These are phyloP conservation scores for Schizopygopsis malacanthus DNA, from an alignment of 2,797 vertebrate genomes.

Conservation along the genomic window DNA sequence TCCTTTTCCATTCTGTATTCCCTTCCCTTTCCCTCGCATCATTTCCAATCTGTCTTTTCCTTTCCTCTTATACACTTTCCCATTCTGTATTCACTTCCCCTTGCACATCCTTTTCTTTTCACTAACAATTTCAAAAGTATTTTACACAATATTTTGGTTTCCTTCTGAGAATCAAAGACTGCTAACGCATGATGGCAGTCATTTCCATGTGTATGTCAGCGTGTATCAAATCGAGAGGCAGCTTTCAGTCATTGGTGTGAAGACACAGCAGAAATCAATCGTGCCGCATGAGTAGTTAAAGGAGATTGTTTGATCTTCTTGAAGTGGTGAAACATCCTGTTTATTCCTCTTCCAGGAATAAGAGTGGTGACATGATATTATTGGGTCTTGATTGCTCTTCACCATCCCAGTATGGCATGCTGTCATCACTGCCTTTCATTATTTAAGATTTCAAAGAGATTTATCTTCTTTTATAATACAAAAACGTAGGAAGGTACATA, in stretches of 20 bases:
- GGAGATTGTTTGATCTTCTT: slow-evolving; percentile 20
- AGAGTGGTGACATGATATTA: not conserved
- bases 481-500: not conserved
- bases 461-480: not conserved
- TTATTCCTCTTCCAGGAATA: not conserved
- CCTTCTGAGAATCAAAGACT: not conserved
- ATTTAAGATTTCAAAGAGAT: not conserved
- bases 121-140: not conserved
- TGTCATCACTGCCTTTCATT: not conserved
- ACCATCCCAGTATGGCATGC: not conserved
- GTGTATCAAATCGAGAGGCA: not conserved
- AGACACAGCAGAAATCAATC: not conserved
- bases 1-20: not conserved
- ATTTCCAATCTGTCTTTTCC: too few species aligned
- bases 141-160: not conserved
- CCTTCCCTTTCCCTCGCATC: not conserved
- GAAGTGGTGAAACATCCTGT: slow-evolving; percentile 25
- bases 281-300: not conserved
- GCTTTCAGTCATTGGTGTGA: not conserved
- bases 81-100: not conserved
- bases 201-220: not conserved
- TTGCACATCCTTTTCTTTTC: not conserved
- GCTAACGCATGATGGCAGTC: not conserved
- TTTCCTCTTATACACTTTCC: not conserved
- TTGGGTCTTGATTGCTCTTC: slow-evolving; percentile 22